Evolutionary conservation across 2,113 vertebrate species (phyloP), one percentile per base, ranked within the genome.

Genomic region (Zapus hudsonius): DNA sequence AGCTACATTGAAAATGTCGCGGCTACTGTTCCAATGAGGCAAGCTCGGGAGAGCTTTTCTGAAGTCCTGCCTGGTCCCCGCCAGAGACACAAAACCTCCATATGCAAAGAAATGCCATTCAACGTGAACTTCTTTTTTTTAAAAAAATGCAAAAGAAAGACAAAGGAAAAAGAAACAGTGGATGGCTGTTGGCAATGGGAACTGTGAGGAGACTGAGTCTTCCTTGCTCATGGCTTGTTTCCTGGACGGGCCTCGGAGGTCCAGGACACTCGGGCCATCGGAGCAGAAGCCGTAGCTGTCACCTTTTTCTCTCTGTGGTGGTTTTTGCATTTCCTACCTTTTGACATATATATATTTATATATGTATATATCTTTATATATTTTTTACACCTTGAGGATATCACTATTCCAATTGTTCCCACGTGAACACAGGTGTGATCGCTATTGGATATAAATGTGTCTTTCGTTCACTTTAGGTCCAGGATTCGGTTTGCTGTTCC

Each of bases 401-500:
- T 97, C 97, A 96, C 96, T 95, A 97, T 95, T 98, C 98, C 97
- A 98, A 98, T 96, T 98, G 98, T 94, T 98, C 97, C 98, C 98
- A 96, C 98, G 97, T 97, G 97, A 98, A 97, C 97, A 97, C 98
- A 98, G 98, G 97, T 98, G 96, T 98, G 97, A 97, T 98, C 97
- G 98, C 97, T 98, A 98, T 94, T 97, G 94, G 96, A 98, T 98
- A 98, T 96, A 98, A 98, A 98, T 95, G 97, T 96, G 98, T 98
- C 98, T 98, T 91, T 98, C 97, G 97, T 98, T 98, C 96, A 95
- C 94, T 95, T 97, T 96, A 97, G 94, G 98, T 98, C 97, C 98
- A 97, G 97, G 96, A 98, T 97, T 96, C 96, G 90, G 93, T 96
- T 97, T 97, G 97, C 94, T 96, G 97, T 98, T 96, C 98, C 98